Base-by-base conservation (phyloP, 1,140 invertebrate genomes). In the Macrosteles quadrilineatus region DNA sequence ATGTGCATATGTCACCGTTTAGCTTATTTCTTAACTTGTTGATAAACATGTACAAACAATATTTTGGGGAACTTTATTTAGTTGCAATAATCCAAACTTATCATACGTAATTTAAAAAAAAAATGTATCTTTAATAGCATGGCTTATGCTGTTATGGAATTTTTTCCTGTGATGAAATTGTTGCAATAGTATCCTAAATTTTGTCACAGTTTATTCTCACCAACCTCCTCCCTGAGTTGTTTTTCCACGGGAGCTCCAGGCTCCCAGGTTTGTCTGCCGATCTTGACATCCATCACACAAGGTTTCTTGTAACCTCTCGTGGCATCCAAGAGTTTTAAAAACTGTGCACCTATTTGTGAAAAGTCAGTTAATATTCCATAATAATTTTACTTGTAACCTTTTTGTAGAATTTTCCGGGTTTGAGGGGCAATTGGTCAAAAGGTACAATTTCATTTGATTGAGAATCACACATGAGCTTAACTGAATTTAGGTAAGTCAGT, bases 251-350 rank as follows among this genome's bases (percentile, higher is more conserved):
- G 83, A 0, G 95, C 94, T 25, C 88, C 77, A 0, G 92, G 94
- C 80, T 97, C 96, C 89, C 93, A 97, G 0, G 95, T 97, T 72
- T 90, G 85, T 74, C 81, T 85, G 1, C 96, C 96, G 75, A 98
- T 93, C 82, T 98, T 98, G 1, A 98, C 87, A 81, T 98, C 96
- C 85, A 97, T 93, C 21, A 98, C 87, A 77, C 95, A 97, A 0
- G 96, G 95, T 77, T 93, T 88, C 25, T 85, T 77, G 84, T 94
- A 93, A 62, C 86, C 84, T 63, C 86, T 81, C 0, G 91, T 90
- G 2, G 97, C 80, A 79, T 98, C 91, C 78, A 92, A 88, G 75
- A 98, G 80, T 73, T 91, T 87, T 55, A 98, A 82, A 79, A 91
- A 95, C 72, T 88, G 86, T 45, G 90, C 82, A 72, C 77, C 86